These are phyloP conservation scores for Adineta ricciae DNA, from an alignment of 2,888 invertebrate species.

Conservation along the genomic window DNA sequence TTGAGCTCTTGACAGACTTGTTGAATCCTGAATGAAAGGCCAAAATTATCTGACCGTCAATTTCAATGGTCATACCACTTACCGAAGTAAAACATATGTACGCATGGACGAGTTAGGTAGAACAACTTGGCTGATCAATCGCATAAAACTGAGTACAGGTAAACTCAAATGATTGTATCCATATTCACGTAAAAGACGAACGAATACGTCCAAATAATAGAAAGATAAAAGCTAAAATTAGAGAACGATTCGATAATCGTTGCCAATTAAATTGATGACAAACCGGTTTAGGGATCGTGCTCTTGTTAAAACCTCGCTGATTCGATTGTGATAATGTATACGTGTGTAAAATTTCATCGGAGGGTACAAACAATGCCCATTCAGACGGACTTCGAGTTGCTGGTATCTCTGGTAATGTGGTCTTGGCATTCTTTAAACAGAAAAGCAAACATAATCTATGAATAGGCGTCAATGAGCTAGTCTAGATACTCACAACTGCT, in stretches of 20 bases:
- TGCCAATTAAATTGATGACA: background rate
- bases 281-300: background rate
- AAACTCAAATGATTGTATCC: constrained; percentile 10
- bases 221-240: background rate
- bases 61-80: background rate
- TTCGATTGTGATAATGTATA: background rate
- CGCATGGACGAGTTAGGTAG: background rate
- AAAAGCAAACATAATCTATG: background rate
- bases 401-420: background rate
- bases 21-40: background rate
- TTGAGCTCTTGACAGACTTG: constrained; percentile 14
- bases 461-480: too few species aligned
- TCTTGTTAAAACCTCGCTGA: background rate
- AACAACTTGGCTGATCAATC: background rate
- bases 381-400: background rate
- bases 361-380: background rate
- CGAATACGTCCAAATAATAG: background rate
- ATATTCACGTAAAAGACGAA: constrained; percentile 20
- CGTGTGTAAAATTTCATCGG: background rate
- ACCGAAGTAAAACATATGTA: constrained; percentile 14
- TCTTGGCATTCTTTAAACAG: background rate
- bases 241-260: background rate
- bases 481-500: background rate
- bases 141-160: constrained; percentile 9
- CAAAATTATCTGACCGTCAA: too few species aligned